Conservation (phyloP, 2,113 vertebrate genomes). For the Myotis davidii region DNA sequence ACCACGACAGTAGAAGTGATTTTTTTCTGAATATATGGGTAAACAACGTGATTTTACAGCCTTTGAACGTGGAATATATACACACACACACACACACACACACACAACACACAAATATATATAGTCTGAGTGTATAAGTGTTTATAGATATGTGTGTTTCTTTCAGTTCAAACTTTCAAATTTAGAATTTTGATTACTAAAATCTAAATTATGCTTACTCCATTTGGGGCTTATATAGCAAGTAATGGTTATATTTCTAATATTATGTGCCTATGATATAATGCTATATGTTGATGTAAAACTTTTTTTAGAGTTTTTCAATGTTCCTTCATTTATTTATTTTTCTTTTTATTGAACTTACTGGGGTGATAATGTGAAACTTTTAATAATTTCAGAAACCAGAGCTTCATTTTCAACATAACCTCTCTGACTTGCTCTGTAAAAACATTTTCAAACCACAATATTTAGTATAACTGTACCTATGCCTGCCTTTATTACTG, state of each 20-base stretch:
- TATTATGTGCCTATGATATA: background rate
- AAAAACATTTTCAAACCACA: background rate
- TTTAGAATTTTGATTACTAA: background rate
- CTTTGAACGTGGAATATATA: background rate
- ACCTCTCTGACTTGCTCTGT: background rate
- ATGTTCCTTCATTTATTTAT: background rate
- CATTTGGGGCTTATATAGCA: background rate
- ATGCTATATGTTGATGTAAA: background rate
- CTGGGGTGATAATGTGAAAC: background rate
- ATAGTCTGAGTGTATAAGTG: background rate
- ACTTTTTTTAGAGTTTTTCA: background rate
- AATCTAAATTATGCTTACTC: background rate
- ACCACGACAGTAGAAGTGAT: too few species aligned
- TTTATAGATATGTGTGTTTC: background rate
- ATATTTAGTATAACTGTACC: background rate
- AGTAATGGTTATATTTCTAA: background rate
- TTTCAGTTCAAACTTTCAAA: background rate
- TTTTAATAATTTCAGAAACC: conserved; percentile 2
- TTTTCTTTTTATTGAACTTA: background rate
- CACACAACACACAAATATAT: background rate
- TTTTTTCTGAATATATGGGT: too few species aligned
- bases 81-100: too few species aligned
- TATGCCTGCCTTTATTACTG: conserved; percentile 20
- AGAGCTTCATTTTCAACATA: background rate
- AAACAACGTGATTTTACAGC: too few species aligned